Conservation (phyloP, 2,888 invertebrate genomes). For the Perdita meconis region DNA sequence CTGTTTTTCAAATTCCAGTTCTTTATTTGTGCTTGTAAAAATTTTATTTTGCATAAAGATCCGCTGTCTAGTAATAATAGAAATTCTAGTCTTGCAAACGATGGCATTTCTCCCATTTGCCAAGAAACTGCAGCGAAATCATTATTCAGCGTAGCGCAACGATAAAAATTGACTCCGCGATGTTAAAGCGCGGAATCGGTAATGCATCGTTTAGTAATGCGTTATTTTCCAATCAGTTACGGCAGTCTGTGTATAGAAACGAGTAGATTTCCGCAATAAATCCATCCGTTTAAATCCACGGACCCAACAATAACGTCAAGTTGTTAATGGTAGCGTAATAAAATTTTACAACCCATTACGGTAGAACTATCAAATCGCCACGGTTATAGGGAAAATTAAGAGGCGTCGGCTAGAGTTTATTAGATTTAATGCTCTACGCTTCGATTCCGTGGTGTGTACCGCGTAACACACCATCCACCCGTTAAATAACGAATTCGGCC, state of each 20-base stretch:
- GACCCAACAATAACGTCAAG: constrained; percentile 45
- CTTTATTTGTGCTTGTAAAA: too few species aligned
- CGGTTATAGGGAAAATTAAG: constrained; percentile 65
- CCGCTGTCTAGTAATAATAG: too few species aligned
- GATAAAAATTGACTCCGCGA: too few species aligned
- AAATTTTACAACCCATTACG: constrained; percentile 74
- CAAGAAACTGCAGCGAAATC: too few species aligned
- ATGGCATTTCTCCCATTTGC: too few species aligned
- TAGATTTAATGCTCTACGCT: constrained; percentile 57
- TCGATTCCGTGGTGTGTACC: constrained; percentile 11
- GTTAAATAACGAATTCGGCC: constrained; percentile 19
- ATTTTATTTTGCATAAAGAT: too few species aligned
- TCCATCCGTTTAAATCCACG: constrained; percentile 51
- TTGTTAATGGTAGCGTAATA: constrained; percentile 69
- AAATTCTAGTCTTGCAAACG: too few species aligned
- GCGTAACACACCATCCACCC: constrained; percentile 23
- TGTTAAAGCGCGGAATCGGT: too few species aligned
- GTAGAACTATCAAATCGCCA: constrained; percentile 62
- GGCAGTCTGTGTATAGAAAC: constrained; percentile 2
- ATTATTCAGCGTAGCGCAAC: too few species aligned
- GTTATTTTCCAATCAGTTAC: constrained; percentile 48
- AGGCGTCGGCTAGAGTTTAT: constrained; percentile 57
- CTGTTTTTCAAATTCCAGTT: too few species aligned
- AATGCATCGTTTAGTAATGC: constrained; percentile 5
- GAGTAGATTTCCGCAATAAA: constrained; percentile 43